A percentile compares a stretch with the other conserved stretches of the same genome.
Conservation (phyloP, 1,140 invertebrate species). For the Pteromalus puparum region DNA sequence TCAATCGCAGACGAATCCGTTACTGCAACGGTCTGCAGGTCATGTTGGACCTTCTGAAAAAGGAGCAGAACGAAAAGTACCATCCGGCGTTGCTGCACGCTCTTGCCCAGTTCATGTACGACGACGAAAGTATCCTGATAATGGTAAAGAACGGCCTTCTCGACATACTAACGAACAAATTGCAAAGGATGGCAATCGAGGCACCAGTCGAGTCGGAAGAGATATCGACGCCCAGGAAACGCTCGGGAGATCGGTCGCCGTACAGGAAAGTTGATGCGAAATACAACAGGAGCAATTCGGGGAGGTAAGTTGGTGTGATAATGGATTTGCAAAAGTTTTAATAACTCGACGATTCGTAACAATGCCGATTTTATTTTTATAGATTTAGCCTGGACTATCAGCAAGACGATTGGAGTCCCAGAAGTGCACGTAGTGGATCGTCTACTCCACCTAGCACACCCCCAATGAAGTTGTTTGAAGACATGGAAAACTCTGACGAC, state of each 20-base stretch:
- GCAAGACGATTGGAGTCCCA: conserved; percentile 67
- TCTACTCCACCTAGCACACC: conserved; percentile 68
- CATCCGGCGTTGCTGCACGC: conserved; percentile 65
- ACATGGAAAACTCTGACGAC: conserved; percentile 54
- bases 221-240: conserved; percentile 58
- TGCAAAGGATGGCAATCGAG: conserved; percentile 61
- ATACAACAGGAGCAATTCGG: conserved; percentile 56
- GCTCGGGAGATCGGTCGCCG: conserved; percentile 56
- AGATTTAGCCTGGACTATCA: conserved; percentile 69
- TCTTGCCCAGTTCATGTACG: conserved; percentile 63
- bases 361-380: conserved; percentile 14
- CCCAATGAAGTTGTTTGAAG: conserved; percentile 59
- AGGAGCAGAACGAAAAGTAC: conserved; percentile 58
- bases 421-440: conserved; percentile 62
- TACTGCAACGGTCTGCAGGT: conserved; percentile 62
- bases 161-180: conserved; percentile 62
- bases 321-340: neutral
- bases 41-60: conserved; percentile 63
- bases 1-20: conserved; percentile 65
- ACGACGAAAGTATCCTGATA: conserved; percentile 63
- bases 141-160: conserved; percentile 69
- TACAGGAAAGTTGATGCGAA: conserved; percentile 53
- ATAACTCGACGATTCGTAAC: neutral
- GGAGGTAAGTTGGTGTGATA: conserved; percentile 53
- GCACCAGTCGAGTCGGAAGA: conserved; percentile 48